Conservation (phyloP, 2,113 vertebrate species). For the Ptyas mucosa region DNA sequence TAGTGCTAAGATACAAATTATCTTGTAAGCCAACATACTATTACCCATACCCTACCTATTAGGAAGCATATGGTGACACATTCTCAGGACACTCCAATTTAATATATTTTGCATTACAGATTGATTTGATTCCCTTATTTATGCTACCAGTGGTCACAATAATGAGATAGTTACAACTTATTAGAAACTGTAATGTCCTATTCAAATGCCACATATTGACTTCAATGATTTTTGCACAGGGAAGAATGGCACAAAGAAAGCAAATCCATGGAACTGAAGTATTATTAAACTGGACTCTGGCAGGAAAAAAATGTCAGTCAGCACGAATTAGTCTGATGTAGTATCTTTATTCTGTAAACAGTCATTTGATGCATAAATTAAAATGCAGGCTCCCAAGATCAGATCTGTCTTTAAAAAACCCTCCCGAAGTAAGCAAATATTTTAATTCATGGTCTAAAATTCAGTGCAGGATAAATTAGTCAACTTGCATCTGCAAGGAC, state of each 20-base stretch:
- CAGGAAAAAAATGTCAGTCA: slow-evolving; percentile 7
- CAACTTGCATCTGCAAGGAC: slow-evolving; percentile 46
- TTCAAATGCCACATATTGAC: background rate
- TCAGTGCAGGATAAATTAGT: slow-evolving; percentile 57
- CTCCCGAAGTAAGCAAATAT: slow-evolving; percentile 45
- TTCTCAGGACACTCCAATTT: background rate
- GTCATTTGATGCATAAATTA: slow-evolving; percentile 21
- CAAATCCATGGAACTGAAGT: background rate
- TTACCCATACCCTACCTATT: background rate
- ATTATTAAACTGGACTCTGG: background rate
- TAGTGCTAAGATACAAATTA: background rate
- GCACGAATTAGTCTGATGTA: background rate
- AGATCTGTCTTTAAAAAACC: slow-evolving; percentile 22
- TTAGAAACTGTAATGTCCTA: background rate
- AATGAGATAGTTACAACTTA: background rate
- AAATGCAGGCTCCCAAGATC: slow-evolving; percentile 27
- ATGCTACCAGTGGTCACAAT: background rate
- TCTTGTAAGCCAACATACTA: background rate
- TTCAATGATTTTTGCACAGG: background rate
- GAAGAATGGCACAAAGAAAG: background rate
- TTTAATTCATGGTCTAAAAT: slow-evolving; percentile 51
- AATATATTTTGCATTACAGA: background rate
- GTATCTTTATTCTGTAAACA: slow-evolving; percentile 23
- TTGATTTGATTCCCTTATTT: background rate
- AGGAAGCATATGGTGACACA: background rate